Evolutionary conservation across 2,888 invertebrate genomes (phyloP), one percentile per base, ranked within the genome.

Genomic region (Ypsolopha scabrella): DNA sequence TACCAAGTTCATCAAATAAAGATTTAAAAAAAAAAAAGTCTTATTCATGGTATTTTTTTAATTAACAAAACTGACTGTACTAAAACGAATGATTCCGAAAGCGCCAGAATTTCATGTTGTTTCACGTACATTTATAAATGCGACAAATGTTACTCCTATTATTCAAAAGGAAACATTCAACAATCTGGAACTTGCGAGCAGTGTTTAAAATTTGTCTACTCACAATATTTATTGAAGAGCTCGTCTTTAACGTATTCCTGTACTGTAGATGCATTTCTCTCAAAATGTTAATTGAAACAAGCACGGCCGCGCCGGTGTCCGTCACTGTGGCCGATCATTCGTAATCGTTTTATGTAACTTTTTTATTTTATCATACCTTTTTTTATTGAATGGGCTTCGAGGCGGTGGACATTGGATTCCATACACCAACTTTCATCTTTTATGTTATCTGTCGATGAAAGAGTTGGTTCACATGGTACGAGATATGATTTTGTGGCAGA

Each of bases 201-300:
- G 24, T 24, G 24, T 24, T 24, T n/a, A n/a, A n/a, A n/a, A n/a
- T 24, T 24, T 39, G 39, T 39, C 9, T 10, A 39, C 10, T 10
- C 1, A 39, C 39, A 11, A 10, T 61, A 70, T 74, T 76, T 75
- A 24, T 24, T 4, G 2, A 24, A 24, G 24, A 24, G 2, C 24
- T 24, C 24, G 4, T 24, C 24, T 24, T 74, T 77, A 78, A 7
- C 6, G 39, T 39, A 39, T 11, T 11, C 8, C 9, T 1, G 6
- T 9, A 9, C 11, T 38, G n/a, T n/a, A 13, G 13, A n/a, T 1
- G 14, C 11, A 43, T n/a, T 6, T 77, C 67, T 70, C 67, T 65
- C 61, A 64, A 65, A 72, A 79, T 73, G 75, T 76, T 83, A 83
- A 85, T 85, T 83, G 80, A 85, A 82, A 76, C 75, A 74, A 83